phyloP scores from a whole-genome alignment of 2,797 vertebrate genomes.

The Onychomys arenicola region DNA sequence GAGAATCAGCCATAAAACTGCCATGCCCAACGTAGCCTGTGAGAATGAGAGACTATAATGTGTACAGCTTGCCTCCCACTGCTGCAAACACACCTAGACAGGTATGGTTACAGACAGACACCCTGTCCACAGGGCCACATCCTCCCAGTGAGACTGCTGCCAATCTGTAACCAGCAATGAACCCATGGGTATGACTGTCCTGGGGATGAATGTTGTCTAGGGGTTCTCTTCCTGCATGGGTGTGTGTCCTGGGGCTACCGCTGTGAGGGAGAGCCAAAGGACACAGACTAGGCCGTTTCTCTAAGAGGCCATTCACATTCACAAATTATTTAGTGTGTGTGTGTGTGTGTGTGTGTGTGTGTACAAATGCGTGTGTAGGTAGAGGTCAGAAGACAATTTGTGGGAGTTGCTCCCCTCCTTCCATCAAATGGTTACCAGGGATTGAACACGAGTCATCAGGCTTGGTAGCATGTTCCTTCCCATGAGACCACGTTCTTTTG shows the following conservation, averaged over 20 bases:
- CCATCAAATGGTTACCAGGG: neutral
- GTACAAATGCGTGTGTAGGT: neutral
- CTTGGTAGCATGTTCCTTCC: no score
- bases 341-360: neutral
- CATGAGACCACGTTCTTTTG: neutral
- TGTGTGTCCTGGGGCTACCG: neutral
- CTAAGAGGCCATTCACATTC: neutral
- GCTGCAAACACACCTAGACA: accelerated
- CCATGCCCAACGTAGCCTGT: neutral
- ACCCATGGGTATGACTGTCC: neutral
- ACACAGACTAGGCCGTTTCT: neutral
- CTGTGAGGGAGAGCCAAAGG: neutral
- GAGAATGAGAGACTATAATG: neutral
- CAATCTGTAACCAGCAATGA: neutral
- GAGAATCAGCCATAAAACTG: constrained; percentile 33
- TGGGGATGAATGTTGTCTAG: neutral
- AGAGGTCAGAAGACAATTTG: neutral
- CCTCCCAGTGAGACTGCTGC: neutral
- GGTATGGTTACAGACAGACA: neutral
- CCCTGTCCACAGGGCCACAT: neutral
- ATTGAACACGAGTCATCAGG: neutral
- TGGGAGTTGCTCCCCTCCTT: neutral
- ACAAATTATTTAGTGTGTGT: neutral
- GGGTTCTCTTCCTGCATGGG: neutral
- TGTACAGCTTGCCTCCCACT: accelerated